These are phyloP conservation scores for Nephotettix cincticeps DNA, from an alignment of 1,140 invertebrate species.

Conservation along the genomic window DNA sequence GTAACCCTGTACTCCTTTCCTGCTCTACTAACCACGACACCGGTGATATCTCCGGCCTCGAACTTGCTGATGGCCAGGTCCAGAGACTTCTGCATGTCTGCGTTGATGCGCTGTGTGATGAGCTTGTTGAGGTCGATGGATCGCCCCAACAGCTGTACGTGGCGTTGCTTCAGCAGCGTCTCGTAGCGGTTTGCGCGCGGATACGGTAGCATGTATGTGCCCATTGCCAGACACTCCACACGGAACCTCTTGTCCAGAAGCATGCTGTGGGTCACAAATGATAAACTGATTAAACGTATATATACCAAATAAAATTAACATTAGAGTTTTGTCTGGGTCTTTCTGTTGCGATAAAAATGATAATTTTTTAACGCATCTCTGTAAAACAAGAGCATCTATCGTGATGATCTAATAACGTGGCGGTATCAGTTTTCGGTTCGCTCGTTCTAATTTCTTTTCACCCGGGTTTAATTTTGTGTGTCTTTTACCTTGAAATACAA, in stretches of 20 bases:
- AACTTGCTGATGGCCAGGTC: conserved; percentile 96
- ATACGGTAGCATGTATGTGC: conserved; percentile 71
- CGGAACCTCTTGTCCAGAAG: conserved; percentile 95
- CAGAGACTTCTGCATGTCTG: conserved; percentile 92
- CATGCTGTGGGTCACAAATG: conserved; percentile 89
- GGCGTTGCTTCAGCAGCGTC: conserved; percentile 92
- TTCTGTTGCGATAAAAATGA: too few species aligned
- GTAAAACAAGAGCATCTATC: too few species aligned
- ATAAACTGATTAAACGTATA: too few species aligned
- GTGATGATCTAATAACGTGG: too few species aligned
- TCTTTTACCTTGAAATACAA: too few species aligned
- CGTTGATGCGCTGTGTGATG: conserved; percentile 95
- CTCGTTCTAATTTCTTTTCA: too few species aligned
- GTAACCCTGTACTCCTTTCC: background rate
- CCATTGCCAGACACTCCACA: conserved; percentile 86
- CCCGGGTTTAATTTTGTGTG: too few species aligned
- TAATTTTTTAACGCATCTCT: too few species aligned
- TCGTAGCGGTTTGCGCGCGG: conserved; percentile 92
- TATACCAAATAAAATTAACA: too few species aligned
- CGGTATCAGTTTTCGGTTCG: too few species aligned
- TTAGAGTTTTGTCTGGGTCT: too few species aligned
- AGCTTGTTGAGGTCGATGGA: conserved; percentile 97
- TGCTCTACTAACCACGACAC: conserved; percentile 78
- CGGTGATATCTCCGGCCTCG: conserved; percentile 96
- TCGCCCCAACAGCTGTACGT: conserved; percentile 93